Evolutionary conservation across 1,140 invertebrate species (phyloP).

Genomic region (Kradibia gibbosae): DNA sequence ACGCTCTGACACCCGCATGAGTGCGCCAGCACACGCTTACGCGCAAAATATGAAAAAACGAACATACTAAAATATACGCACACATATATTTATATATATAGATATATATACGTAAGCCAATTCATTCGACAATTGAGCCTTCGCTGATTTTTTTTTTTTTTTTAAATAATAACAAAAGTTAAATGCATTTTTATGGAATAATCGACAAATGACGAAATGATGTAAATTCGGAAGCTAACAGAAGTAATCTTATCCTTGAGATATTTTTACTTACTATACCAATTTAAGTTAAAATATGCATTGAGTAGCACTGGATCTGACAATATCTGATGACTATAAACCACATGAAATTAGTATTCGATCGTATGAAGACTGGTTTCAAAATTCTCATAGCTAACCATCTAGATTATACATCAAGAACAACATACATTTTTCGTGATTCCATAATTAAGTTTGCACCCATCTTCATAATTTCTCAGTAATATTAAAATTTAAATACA

Average conservation of each 20-base stretch:
- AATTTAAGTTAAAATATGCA: not conserved
- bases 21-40: not conserved
- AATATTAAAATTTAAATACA: too few species aligned
- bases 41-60: conserved; percentile 1
- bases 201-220: not conserved
- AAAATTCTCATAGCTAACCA: not conserved
- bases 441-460: too few species aligned
- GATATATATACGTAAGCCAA: too few species aligned
- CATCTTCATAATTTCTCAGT: too few species aligned
- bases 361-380: not conserved
- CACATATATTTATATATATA: too few species aligned
- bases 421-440: not conserved
- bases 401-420: not conserved
- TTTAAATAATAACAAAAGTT: not conserved
- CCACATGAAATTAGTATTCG: not conserved
- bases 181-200: not conserved
- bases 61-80: not conserved
- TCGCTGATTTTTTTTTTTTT: conserved; percentile 22
- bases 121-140: not conserved
- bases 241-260: not conserved
- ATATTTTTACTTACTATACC: not conserved
- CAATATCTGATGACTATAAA: not conserved
- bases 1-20: not conserved
- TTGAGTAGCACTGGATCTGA: not conserved
- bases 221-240: not conserved